Evolutionary conservation across 1,140 invertebrate species (phyloP).

Genomic region (Zaprionus ghesquierei): DNA sequence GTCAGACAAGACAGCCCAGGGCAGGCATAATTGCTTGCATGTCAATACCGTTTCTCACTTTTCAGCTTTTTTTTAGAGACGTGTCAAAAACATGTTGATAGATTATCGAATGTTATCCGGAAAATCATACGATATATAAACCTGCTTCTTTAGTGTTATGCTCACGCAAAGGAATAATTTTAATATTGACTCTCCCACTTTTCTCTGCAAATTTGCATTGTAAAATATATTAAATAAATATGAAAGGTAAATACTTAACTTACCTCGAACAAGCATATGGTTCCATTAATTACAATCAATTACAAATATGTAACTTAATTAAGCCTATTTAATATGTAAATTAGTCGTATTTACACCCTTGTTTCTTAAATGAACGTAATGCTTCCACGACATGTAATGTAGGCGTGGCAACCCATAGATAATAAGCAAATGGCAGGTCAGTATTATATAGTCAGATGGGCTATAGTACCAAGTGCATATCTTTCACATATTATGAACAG

Average conservation of each 20-base stretch:
- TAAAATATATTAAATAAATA: not conserved
- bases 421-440: not conserved
- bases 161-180: not conserved
- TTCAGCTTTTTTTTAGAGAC: not conserved
- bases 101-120: not conserved
- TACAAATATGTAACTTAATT: not conserved
- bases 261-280: not conserved
- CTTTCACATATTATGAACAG: too few species aligned
- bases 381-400: not conserved
- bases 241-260: not conserved
- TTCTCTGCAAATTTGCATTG: not conserved
- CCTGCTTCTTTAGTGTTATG: too few species aligned
- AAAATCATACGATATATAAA: not conserved
- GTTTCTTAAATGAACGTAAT: not conserved
- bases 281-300: not conserved
- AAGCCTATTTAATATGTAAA: not conserved
- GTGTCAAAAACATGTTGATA: not conserved
- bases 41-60: not conserved
- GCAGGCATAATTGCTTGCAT: not conserved
- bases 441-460: not conserved
- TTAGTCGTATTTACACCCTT: not conserved
- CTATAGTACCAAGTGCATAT: too few species aligned
- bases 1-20: not conserved
- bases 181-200: not conserved
- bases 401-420: not conserved